Conservation (phyloP, 2,888 invertebrate genomes). For the Subacronicta megacephala region DNA sequence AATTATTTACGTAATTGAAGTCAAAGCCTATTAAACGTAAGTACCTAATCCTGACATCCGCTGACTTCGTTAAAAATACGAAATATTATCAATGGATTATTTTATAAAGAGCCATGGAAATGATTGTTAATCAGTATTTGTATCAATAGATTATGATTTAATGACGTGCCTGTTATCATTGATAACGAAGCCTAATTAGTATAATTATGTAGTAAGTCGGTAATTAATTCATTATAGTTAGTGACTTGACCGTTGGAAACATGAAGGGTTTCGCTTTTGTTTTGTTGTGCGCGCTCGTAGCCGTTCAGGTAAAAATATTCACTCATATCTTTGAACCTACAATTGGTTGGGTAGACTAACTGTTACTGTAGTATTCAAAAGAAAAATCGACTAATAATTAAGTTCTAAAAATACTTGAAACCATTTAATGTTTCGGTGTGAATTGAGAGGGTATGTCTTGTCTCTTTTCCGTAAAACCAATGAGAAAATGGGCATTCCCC, state of each 20-base stretch:
- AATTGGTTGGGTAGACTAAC: no score
- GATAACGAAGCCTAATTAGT: conserved; percentile 56
- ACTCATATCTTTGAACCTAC: no score
- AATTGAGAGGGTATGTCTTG: no score
- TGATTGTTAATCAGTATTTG: conserved; percentile 56
- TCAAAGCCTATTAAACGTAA: conserved; percentile 18
- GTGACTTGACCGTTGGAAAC: conserved; percentile 60
- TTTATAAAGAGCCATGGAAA: conserved; percentile 40
- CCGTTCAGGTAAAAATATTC: conserved; percentile 73
- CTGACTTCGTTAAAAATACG: conserved; percentile 41
- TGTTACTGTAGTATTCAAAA: no score
- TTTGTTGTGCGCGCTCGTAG: conserved; percentile 74
- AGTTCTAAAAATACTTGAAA: no score
- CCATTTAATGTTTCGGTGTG: no score
- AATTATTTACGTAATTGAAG: conserved; percentile 11
- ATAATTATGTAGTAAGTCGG: conserved; percentile 49
- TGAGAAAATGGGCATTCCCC: no score
- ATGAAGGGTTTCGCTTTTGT: conserved; percentile 80
- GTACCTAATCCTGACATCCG: conserved; percentile 42
- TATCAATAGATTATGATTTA: conserved; percentile 67
- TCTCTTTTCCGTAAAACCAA: no score
- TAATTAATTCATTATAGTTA: conserved; percentile 49
- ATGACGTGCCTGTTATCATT: conserved; percentile 47
- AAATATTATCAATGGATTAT: conserved; percentile 60
- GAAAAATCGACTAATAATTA: no score